Conservation (phyloP, 2,797 vertebrate genomes). For the Molothrus aeneus region DNA sequence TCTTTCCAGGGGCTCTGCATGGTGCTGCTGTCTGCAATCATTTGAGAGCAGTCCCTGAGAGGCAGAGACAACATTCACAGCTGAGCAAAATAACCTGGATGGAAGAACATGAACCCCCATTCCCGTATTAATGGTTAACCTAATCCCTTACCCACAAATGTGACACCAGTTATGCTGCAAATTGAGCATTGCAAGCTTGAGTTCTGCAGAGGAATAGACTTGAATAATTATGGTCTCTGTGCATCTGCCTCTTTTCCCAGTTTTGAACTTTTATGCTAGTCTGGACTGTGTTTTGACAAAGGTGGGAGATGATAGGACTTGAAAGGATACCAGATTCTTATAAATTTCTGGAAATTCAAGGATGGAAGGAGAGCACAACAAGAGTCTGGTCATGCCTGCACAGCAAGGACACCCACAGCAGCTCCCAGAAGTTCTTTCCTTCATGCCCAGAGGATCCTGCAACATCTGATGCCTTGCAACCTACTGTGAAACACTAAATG, state of each 20-base stretch:
- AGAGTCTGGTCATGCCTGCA: not conserved
- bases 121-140: slow-evolving; percentile 50
- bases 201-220: not conserved
- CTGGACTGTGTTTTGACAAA: not conserved
- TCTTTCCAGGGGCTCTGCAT: not conserved
- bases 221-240: not conserved
- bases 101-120: not conserved
- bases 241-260: not conserved
- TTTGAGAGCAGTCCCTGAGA: not conserved
- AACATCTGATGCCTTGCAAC: not conserved
- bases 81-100: not conserved
- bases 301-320: not conserved
- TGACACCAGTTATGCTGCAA: slow-evolving; percentile 5
- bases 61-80: not conserved
- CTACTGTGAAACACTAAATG: not conserved
- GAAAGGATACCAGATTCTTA: not conserved
- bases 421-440: not conserved
- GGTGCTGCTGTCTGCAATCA: not conserved
- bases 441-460: not conserved
- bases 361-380: not conserved
- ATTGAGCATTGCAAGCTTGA: slow-evolving; percentile 37
- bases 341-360: not conserved
- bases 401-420: not conserved
- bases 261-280: not conserved
- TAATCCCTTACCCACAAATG: not conserved